phyloP scores from a whole-genome alignment of 2,797 vertebrate species.

The Hydrophis major region DNA sequence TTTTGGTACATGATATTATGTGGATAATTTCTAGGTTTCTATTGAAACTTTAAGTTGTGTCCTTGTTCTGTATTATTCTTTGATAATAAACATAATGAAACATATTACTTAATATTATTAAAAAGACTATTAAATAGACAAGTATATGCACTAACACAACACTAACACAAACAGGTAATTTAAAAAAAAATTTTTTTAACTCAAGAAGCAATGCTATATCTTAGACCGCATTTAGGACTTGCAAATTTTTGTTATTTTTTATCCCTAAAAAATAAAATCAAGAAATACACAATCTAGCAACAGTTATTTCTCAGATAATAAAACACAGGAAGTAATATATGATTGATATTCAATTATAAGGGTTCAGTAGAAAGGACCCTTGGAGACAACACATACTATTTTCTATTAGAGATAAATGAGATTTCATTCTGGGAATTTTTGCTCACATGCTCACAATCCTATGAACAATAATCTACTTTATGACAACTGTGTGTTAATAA shows the following conservation, averaged over 20 bases:
- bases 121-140: not conserved
- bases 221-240: not conserved
- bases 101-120: not conserved
- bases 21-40: not conserved
- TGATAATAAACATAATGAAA: not conserved
- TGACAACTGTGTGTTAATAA: slow-evolving; percentile 44
- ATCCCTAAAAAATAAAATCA: not conserved
- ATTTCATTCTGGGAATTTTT: slow-evolving; percentile 43
- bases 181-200: not conserved
- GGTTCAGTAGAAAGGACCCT: slow-evolving; percentile 12
- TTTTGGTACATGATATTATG: not conserved
- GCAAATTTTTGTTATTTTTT: slow-evolving; percentile 33
- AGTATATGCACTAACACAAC: not conserved
- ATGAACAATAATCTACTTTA: slow-evolving; percentile 39
- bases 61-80: not conserved
- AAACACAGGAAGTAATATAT: slow-evolving; percentile 40
- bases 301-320: slow-evolving; percentile 25
- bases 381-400: not conserved
- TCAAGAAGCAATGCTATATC: not conserved
- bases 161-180: too few species aligned
- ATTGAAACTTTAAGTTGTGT: not conserved
- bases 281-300: not conserved
- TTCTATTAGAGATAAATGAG: slow-evolving; percentile 21
- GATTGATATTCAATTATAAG: slow-evolving; percentile 13
- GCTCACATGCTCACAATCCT: not conserved